A percentile compares a stretch with the other conserved stretches of the same genome.
Conservation (phyloP, 2,888 invertebrate species). For the Sisyra terminalis region DNA sequence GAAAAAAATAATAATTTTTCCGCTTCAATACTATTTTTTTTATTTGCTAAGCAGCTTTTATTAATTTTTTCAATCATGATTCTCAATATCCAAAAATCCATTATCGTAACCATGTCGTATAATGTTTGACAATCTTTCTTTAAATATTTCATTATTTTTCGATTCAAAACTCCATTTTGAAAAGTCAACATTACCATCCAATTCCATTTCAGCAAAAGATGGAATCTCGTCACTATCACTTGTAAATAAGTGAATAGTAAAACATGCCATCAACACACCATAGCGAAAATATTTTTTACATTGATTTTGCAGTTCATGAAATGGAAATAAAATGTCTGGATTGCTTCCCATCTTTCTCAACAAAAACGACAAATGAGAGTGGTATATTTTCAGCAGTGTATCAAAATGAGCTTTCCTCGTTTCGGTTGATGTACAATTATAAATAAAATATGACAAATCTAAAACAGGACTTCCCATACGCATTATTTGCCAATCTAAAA, state of each 20-base stretch:
- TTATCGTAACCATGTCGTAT: constrained; percentile 2
- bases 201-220: neutral
- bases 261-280: neutral
- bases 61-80: no score
- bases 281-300: neutral
- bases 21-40: no score
- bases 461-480: neutral
- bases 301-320: neutral
- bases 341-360: neutral
- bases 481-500: constrained; percentile 1
- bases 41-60: no score
- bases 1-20: no score
- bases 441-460: constrained; percentile 4
- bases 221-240: neutral
- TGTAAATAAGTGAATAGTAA: neutral
- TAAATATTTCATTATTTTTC: constrained; percentile 6
- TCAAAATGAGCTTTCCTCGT: neutral
- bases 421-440: constrained; percentile 1
- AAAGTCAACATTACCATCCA: no score
- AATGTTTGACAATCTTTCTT: neutral
- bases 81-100: neutral
- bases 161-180: constrained; percentile 9
- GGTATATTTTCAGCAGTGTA: neutral
- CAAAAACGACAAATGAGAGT: neutral
- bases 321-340: neutral